Base-by-base conservation (phyloP, 1,140 invertebrate genomes). In the Pseudoatta argentina region DNA sequence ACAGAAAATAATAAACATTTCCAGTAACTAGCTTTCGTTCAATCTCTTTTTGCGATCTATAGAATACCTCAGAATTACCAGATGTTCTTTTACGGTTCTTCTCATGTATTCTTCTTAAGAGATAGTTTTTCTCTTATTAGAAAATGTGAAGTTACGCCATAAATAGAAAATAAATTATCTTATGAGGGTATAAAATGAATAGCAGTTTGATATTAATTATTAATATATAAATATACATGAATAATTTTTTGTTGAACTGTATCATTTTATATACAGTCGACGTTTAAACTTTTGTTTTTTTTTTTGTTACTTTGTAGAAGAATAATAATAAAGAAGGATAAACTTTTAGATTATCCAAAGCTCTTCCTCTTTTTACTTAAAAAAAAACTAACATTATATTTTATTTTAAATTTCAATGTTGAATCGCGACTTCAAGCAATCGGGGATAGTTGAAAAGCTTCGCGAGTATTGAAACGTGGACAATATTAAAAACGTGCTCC, bases 1-100 rank as follows among this genome's bases (percentile, higher is more conserved):
- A 69, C 72, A 24, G 86, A 88, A 89, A 89, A 86, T 89, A 82
- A 21, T 21, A 21, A 21, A 83, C 88, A 66, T 86, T 57, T 72
- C 3, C 39, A 14, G 63, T 34, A 44, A 24, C 24, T 64, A 51
- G 24, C 39, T 64, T 48, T 51, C 8, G 21, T 67, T 14, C 27
- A 55, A n/a, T 6, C 14, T 18, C 24, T 14, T n/a, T 34, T 55
- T 21, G 51, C 27, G 6, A 73, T 55, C 27, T 73, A 27, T 27
- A 73, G 27, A 55, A 14, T 34, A 3, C 18, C 3, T 73, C 18
- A 34, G 18, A 55, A 73, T 8, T 18, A 30, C 4, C 51, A 18
- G 27, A 55, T 73, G 18, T 73, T 73, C 51, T 72, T 72, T 72
- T 72, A 51, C 24, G 12, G 8, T 48, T 72, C 4, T 27, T 44